Evolutionary conservation across 1,140 invertebrate species (phyloP).

Genomic region (Pseudobourletiella spinata): DNA sequence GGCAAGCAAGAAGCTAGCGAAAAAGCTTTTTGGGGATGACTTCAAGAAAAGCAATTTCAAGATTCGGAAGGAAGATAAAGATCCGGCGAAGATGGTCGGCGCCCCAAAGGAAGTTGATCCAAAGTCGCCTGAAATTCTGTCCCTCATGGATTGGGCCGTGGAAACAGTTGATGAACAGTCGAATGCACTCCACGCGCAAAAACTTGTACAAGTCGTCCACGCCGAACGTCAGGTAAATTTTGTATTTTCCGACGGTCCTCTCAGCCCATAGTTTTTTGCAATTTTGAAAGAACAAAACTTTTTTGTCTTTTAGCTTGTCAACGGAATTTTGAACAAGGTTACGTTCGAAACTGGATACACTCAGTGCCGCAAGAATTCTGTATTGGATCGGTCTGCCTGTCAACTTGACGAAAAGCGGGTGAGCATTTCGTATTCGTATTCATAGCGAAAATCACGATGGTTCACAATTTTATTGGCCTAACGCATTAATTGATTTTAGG

Average conservation of each 20-base stretch:
- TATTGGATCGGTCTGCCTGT: constrained; percentile 21
- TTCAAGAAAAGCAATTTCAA: background rate
- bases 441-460: too few relatives aligned
- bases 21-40: constrained; percentile 1
- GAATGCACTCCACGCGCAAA: constrained; percentile 40
- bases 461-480: too few relatives aligned
- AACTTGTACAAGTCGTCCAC: constrained; percentile 20
- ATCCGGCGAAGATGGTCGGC: constrained; percentile 25
- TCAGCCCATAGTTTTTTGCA: constrained; percentile 8
- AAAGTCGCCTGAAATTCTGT: constrained; percentile 39
- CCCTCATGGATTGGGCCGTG: constrained; percentile 40
- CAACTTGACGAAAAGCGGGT: constrained; percentile 22
- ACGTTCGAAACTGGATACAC: constrained; percentile 36
- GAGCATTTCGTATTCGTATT: constrained; percentile 41
- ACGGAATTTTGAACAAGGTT: constrained; percentile 34
- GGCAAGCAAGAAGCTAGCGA: constrained; percentile 25
- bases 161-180: constrained; percentile 39
- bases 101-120: constrained; percentile 30
- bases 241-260: too few relatives aligned
- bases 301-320: constrained; percentile 14
- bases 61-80: background rate
- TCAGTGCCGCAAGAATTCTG: constrained; percentile 25
- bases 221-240: constrained; percentile 11
- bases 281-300: background rate
- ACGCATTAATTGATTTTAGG: too few relatives aligned